These are phyloP conservation scores for Diplodus sargus DNA, from an alignment of 2,797 vertebrate genomes.

Conservation along the genomic window DNA sequence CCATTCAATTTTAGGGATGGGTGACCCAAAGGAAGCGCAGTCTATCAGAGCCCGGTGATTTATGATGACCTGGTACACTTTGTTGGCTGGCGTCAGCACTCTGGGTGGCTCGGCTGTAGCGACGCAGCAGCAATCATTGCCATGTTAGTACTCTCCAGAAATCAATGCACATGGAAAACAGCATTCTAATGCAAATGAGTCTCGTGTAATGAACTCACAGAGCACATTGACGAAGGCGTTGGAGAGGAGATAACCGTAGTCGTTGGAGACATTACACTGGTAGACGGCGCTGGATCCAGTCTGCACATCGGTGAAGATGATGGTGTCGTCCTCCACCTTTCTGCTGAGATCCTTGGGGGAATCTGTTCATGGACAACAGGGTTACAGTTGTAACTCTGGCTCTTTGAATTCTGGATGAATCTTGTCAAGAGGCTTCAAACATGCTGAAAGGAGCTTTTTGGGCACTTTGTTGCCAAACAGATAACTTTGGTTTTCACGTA, in stretches of 20 bases:
- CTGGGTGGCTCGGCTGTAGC: slow-evolving; percentile 92
- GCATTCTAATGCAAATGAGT: slow-evolving; percentile 23
- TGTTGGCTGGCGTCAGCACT: slow-evolving; percentile 90
- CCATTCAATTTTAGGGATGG: slow-evolving; percentile 94
- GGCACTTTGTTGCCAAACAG: background rate
- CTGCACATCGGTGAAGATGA: slow-evolving; percentile 93
- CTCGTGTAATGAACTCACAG: slow-evolving; percentile 84
- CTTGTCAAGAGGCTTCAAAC: background rate
- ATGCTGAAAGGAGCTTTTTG: background rate
- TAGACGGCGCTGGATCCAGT: slow-evolving; percentile 94
- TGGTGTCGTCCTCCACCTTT: slow-evolving; percentile 92
- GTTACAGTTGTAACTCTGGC: background rate
- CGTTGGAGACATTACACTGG: slow-evolving; percentile 96
- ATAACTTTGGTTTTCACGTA: background rate
- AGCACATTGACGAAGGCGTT: slow-evolving; percentile 97
- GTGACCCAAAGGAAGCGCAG: slow-evolving; percentile 95
- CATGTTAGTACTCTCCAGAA: slow-evolving; percentile 40
- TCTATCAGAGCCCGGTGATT: slow-evolving; percentile 89
- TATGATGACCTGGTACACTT: slow-evolving; percentile 93
- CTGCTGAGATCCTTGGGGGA: slow-evolving; percentile 91
- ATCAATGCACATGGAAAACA: slow-evolving; percentile 43
- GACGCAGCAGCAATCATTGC: slow-evolving; percentile 50
- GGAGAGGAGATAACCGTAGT: slow-evolving; percentile 93
- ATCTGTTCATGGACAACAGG: slow-evolving; percentile 79
- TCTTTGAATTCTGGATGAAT: background rate